These are phyloP conservation scores for Nasalis larvatus DNA, from an alignment of 2,113 vertebrate genomes.

Conservation along the genomic window DNA sequence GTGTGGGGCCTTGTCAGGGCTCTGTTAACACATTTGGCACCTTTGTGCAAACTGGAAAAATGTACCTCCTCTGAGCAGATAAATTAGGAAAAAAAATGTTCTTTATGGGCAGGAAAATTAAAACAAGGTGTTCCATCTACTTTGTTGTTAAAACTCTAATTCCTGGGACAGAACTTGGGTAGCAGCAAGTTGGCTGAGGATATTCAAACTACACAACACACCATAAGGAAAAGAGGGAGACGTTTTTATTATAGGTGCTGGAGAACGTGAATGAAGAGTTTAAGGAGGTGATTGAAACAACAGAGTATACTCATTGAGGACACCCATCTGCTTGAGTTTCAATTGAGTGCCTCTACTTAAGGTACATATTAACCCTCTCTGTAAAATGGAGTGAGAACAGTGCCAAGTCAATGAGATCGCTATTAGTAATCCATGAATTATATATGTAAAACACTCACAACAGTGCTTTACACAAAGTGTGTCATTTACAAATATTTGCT, in stretches of 20 bases:
- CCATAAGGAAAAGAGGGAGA: neutral
- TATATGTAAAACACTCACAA: neutral
- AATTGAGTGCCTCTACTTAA: neutral
- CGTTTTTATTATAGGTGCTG: neutral
- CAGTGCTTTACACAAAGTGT: neutral
- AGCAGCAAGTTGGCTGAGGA: neutral
- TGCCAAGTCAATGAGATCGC: neutral
- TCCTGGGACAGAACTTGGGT: neutral
- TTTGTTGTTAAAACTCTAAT: neutral
- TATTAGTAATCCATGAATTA: neutral
- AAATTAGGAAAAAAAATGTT: neutral
- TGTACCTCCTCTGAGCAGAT: neutral
- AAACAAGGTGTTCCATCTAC: neutral
- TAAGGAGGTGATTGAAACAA: neutral
- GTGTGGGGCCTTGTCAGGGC: neutral
- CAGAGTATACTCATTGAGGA: neutral
- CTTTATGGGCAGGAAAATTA: neutral
- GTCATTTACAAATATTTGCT: neutral
- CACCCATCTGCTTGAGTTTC: neutral
- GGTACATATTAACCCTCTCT: neutral
- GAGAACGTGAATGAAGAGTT: neutral
- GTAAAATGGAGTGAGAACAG: neutral
- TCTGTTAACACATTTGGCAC: neutral
- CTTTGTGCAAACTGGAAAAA: conserved; percentile 3
- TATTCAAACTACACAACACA: neutral